These are phyloP conservation scores for Philereme vetulata DNA, from an alignment of 2,888 invertebrate species.

Conservation along the genomic window DNA sequence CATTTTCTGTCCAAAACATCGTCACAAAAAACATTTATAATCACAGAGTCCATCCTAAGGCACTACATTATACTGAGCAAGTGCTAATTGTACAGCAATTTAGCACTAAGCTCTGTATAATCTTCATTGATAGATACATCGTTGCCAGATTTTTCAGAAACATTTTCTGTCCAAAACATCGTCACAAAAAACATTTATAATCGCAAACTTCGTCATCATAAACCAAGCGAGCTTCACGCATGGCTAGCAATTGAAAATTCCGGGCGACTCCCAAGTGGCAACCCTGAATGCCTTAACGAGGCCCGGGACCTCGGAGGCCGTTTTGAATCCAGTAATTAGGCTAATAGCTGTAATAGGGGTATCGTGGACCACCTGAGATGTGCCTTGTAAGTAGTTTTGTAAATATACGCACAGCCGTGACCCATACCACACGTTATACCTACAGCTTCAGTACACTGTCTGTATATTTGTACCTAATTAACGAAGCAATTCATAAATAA, in stretches of 20 bases:
- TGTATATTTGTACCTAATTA: too few species aligned
- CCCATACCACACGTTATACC: too few species aligned
- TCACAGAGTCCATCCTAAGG: background rate
- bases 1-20: slow-evolving; percentile 1
- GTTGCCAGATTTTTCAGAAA: too few species aligned
- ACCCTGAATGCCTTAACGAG: slow-evolving; percentile 54
- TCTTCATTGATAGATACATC: too few species aligned
- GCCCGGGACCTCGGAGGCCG: slow-evolving; percentile 49
- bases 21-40: slow-evolving; percentile 4
- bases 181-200: slow-evolving; percentile 3
- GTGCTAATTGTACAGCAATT: too few species aligned
- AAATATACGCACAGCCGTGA: background rate
- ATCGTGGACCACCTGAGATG: slow-evolving; percentile 54
- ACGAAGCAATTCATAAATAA: too few species aligned
- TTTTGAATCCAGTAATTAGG: slow-evolving; percentile 63
- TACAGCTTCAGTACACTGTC: too few species aligned
- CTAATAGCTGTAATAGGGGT: slow-evolving; percentile 65
- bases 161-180: background rate
- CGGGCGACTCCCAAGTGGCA: slow-evolving; percentile 44
- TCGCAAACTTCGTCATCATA: slow-evolving; percentile 8
- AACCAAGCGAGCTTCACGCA: slow-evolving; percentile 36
- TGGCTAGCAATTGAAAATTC: slow-evolving; percentile 52
- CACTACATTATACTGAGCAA: too few species aligned
- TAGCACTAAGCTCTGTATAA: too few species aligned
- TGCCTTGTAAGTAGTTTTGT: slow-evolving; percentile 27